Evolutionary conservation across 2,113 vertebrate genomes (phyloP).

Genomic region (Lagopus leucura): DNA sequence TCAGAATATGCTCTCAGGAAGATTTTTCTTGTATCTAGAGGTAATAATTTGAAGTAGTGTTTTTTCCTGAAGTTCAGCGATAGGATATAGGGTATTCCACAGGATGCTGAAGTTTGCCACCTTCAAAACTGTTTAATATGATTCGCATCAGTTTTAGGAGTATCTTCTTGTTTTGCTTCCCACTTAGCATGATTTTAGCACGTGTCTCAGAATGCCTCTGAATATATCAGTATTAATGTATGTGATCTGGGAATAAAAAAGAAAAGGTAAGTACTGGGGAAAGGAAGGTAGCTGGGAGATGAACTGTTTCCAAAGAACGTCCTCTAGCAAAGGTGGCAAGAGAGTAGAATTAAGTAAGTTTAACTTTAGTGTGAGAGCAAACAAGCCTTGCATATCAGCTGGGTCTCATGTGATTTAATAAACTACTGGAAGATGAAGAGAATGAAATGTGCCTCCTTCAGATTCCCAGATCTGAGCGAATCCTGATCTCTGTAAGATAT

Average conservation of each 20-base stretch:
- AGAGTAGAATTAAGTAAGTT: not conserved
- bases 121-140: slow-evolving; percentile 10
- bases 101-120: not conserved
- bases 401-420: slow-evolving; percentile 6
- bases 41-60: not conserved
- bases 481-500: not conserved
- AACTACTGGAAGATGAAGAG: slow-evolving; percentile 14
- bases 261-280: not conserved
- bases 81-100: not conserved
- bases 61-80: not conserved
- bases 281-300: not conserved
- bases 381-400: slow-evolving; percentile 16
- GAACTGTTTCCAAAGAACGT: slow-evolving; percentile 32
- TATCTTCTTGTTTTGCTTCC: not conserved
- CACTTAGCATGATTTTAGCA: not conserved
- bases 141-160: slow-evolving; percentile 10
- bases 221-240: not conserved
- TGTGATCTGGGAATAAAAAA: not conserved
- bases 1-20: not conserved
- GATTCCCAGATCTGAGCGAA: not conserved
- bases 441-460: not conserved
- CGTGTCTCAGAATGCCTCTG: not conserved
- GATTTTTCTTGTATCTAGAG: not conserved
- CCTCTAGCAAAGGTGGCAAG: not conserved
- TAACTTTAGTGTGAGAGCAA: slow-evolving; percentile 32